Evolutionary conservation across 2,888 invertebrate species (phyloP).

Genomic region (Anoncus sp.): DNA sequence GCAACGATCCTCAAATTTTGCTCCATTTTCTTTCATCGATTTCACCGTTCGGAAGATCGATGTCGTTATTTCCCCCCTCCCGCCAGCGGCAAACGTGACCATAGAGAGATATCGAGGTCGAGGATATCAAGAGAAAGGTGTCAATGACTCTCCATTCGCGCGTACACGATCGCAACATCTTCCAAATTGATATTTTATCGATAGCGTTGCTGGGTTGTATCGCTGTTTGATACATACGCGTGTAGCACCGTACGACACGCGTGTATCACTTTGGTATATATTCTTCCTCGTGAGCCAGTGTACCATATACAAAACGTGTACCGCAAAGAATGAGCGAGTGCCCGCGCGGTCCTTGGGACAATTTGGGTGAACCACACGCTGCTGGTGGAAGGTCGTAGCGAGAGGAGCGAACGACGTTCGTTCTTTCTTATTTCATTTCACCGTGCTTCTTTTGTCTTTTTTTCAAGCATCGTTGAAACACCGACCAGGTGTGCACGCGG

Average conservation of each 20-base stretch:
- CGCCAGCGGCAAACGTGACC: background rate
- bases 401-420: slow-evolving; percentile 24
- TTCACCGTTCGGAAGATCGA: slow-evolving; percentile 18
- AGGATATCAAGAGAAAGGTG: slow-evolving; percentile 47
- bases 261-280: background rate
- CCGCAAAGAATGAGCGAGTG: no score
- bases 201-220: no score
- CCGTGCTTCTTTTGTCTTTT: slow-evolving; percentile 32
- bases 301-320: no score
- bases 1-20: background rate
- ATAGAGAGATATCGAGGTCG: slow-evolving; percentile 41
- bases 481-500: slow-evolving; percentile 70
- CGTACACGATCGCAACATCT: slow-evolving; percentile 4
- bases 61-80: background rate
- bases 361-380: no score
- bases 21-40: background rate
- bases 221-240: no score
- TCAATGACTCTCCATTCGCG: slow-evolving; percentile 32
- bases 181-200: no score
- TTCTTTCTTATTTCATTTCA: slow-evolving; percentile 5
- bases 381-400: background rate
- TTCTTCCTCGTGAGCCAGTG: slow-evolving; percentile 14
- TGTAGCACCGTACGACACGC: background rate
- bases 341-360: no score
- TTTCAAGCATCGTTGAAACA: slow-evolving; percentile 28